phyloP scores from a whole-genome alignment of 1,140 invertebrate species.

The Andrena cerasifolii region DNA sequence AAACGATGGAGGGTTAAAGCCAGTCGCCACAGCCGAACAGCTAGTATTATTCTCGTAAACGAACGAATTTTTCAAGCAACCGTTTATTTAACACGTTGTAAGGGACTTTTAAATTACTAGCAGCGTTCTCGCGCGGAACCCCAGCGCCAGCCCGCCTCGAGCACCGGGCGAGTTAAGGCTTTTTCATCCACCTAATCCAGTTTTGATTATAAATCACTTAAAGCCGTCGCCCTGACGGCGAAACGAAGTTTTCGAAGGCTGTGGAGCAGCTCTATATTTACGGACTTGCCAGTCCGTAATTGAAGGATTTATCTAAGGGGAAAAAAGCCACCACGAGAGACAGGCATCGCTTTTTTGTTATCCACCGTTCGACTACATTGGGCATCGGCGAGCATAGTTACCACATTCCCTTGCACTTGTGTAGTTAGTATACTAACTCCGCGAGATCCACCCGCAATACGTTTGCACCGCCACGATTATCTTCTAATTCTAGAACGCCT shows the following conservation, averaged over 20 bases:
- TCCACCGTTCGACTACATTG: too few species aligned
- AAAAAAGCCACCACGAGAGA: conserved; percentile 24
- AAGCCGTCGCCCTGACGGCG: conserved; percentile 61
- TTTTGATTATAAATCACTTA: conserved; percentile 72
- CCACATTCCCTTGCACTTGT: conserved; percentile 7
- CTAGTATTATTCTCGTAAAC: conserved; percentile 5
- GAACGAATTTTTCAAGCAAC: conserved; percentile 9
- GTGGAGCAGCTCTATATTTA: conserved; percentile 45
- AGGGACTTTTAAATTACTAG: conserved; percentile 63
- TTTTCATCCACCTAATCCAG: conserved; percentile 67
- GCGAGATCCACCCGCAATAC: neutral
- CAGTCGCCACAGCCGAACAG: neutral
- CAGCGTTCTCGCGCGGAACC: conserved; percentile 27
- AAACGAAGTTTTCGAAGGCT: conserved; percentile 67
- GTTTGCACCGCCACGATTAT: conserved; percentile 18
- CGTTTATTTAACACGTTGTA: conserved; percentile 53
- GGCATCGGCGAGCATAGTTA: neutral
- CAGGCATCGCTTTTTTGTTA: conserved; percentile 6
- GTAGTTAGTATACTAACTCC: neutral
- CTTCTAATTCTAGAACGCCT: conserved; percentile 13
- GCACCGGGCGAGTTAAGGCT: conserved; percentile 61
- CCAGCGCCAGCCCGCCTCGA: conserved; percentile 24
- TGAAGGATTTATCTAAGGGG: conserved; percentile 63
- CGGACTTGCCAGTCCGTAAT: conserved; percentile 56
- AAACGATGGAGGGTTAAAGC: too few species aligned